Evolutionary conservation across 2,888 invertebrate genomes (phyloP), one percentile per base, ranked within the genome.

Genomic region (Apantesis nais): DNA sequence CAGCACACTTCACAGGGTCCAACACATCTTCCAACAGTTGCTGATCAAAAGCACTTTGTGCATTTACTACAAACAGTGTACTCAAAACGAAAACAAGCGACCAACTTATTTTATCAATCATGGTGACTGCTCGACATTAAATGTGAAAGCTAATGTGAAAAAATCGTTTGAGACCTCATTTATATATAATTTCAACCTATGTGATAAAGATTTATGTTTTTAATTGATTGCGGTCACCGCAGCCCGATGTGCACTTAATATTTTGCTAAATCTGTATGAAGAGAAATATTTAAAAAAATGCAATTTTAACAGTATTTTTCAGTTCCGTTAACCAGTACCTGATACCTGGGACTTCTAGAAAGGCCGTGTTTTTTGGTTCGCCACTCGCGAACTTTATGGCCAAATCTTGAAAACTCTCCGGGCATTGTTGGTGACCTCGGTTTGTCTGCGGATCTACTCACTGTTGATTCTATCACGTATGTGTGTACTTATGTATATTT

Each of bases 1-100:
- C 62, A 14, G 80, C 61, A 77, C 90, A 91, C 70, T 82, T 67
- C 1, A 72, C 79, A 1, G 83, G 62, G 75, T 91, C 81, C n/a
- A 91, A 70, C 9, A 87, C 89, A 78, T 78, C 83, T 37, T 87
- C 78, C 65, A 90, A 89, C 39, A 90, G 74, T 14, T 86, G 82
- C 52, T 83, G 66, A 31, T 91, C 87, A 73, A 87, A 90, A 0
- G 81, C 87, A 82, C 81, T 85, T 55, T 78, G 76, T 1, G 67
- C 74, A 55, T 81, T 71, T 25, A 70, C 74, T 14, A 31, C 44
- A 19, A 66, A 31, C 22, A 83, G 79, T 70, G 55, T 68, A 60
- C 73, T 71, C 8, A 75, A 39, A 73, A 79, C 34, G 19, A 74
- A 12, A n/a, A 61, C 39, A n/a, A 82, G 55, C 8, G 79, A 66